Base-by-base conservation (phyloP, 2,797 vertebrate species). In the Darevskia nairensis region DNA sequence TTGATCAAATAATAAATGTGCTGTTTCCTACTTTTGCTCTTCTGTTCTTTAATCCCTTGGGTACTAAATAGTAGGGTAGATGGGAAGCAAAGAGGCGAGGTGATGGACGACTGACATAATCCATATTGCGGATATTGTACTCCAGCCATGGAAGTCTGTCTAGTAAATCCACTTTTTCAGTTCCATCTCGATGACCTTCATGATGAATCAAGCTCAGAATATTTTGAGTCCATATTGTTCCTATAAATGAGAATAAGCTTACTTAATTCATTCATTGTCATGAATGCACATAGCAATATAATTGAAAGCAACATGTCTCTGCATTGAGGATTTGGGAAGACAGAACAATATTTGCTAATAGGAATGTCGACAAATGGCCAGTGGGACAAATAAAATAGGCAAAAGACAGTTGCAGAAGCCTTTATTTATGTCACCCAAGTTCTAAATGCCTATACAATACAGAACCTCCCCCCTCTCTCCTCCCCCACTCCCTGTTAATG, bases 141-240 rank as follows among this genome's bases (percentile, higher is more conserved):
- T 94, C 89, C 68, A 94, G 66, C 86, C 84, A 94, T 39, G 91
- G 94, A 19, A 50, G 84, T 61, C 92, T 88, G 1, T 66, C 1
- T 2, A 59, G 2, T 32, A 81, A 46, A 1, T 71, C 21, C 23
- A 61, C 86, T 29, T 75, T 6, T 86, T 94, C 89, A 59, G 88
- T 89, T 64, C 82, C 86, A 72, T 92, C 64, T 19, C 82, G 50
- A 74, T 93, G 90, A 39, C 86, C 89, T 89, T 91, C 91, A 88
- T 91, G 79, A 23, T 89, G 83, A 77, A 94, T 93, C 69, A 94
- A 82, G 61, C 88, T 84, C 35, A 93, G 13, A 55, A 93, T 90
- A 50, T 94, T 91, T 35, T 92, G 91, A 44, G 85, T 89, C 90
- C 92, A 93, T 39, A 88, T 5, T 13, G 92, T 94, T 17, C 93